Evolutionary conservation across 1,140 invertebrate genomes (phyloP).

Genomic region (Antheraea mylitta): DNA sequence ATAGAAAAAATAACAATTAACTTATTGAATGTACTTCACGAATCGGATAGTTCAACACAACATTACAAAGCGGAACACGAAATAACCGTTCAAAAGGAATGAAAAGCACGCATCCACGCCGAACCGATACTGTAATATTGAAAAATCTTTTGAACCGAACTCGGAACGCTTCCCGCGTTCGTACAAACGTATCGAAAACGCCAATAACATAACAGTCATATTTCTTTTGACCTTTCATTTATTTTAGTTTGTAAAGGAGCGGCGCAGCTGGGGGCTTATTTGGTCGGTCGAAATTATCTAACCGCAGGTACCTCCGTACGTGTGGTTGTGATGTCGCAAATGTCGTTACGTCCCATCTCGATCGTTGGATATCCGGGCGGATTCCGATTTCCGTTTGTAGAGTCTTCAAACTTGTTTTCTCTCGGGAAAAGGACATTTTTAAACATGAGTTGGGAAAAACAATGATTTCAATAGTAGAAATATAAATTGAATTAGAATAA

Average conservation of each 20-base stretch:
- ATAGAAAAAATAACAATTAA: not conserved
- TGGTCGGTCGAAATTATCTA: constrained; percentile 17
- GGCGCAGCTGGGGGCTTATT: constrained; percentile 20
- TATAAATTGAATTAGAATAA: not conserved
- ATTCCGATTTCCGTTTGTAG: not conserved
- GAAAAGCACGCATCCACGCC: constrained; percentile 17
- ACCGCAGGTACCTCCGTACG: not conserved
- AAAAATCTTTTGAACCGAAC: constrained; percentile 9
- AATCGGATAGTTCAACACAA: not conserved
- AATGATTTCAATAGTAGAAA: not conserved
- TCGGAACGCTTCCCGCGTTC: constrained; percentile 15
- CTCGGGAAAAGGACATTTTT: not conserved
- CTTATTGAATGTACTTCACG: not conserved
- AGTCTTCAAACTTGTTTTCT: not conserved
- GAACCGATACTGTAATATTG: constrained; percentile 7
- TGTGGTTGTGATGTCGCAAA: not conserved
- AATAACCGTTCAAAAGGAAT: constrained; percentile 24
- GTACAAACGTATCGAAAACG: constrained; percentile 22
- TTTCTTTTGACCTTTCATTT: constrained; percentile 30
- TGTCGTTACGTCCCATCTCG: not conserved
- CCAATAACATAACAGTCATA: constrained; percentile 21
- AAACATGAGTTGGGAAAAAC: not conserved
- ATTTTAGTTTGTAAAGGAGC: constrained; percentile 11
- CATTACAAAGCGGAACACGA: not conserved
- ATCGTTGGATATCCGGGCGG: not conserved